phyloP scores from a whole-genome alignment of 2,797 vertebrate genomes.

The Sebastes nivosus region DNA sequence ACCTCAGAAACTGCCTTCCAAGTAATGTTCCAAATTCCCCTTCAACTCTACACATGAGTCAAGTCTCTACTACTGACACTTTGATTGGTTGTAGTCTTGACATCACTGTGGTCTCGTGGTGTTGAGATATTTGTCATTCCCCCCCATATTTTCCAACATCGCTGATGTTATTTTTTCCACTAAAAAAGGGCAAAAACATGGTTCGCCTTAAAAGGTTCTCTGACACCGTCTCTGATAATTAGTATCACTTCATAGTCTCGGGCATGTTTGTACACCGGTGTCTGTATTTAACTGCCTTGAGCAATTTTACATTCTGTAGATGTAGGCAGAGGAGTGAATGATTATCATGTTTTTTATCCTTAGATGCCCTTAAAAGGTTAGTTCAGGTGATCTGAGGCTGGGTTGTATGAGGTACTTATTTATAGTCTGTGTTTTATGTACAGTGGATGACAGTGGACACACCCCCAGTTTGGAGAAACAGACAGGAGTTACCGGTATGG shows the following conservation, averaged over 20 bases:
- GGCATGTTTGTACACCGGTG: background rate
- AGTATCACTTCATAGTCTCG: background rate
- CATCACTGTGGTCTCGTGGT: slow-evolving; percentile 45
- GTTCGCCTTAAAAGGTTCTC: background rate
- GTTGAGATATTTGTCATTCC: slow-evolving; percentile 32
- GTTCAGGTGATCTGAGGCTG: too few species aligned
- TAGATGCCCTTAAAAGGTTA: background rate
- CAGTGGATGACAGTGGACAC: too few species aligned
- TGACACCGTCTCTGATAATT: background rate
- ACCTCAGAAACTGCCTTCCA: slow-evolving; percentile 20
- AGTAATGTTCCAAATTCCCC: slow-evolving; percentile 35
- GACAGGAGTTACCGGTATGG: too few species aligned
- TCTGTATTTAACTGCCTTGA: background rate
- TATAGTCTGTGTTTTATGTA: too few species aligned
- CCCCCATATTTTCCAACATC: slow-evolving; percentile 11
- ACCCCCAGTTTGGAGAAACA: too few species aligned
- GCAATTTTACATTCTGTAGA: background rate
- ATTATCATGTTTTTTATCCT: background rate
- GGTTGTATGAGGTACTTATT: too few species aligned
- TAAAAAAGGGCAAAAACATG: background rate
- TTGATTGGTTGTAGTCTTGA: slow-evolving; percentile 22
- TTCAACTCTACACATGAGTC: slow-evolving; percentile 31
- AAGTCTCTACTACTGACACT: background rate
- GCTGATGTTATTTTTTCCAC: background rate
- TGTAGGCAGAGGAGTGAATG: background rate